A percentile compares a stretch with the other conserved stretches of the same genome.
phyloP scores from a whole-genome alignment of 2,797 vertebrate genomes.

The Channallabes apus region DNA sequence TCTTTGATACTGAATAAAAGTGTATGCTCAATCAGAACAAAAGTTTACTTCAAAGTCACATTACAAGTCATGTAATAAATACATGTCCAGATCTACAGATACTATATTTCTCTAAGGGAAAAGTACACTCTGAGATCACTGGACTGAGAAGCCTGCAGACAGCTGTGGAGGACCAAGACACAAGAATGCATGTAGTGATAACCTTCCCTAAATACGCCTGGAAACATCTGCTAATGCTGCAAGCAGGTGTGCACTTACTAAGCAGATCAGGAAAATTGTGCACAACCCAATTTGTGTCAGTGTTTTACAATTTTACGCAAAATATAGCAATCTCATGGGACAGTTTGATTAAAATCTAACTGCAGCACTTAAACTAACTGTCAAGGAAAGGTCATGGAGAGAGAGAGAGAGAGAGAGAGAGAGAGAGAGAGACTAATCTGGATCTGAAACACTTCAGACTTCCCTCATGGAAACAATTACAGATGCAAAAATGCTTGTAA shows the following conservation, averaged over 20 bases:
- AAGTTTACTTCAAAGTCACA: not conserved
- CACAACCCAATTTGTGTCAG: not conserved
- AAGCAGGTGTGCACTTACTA: not conserved
- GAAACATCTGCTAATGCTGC: constrained; percentile 16
- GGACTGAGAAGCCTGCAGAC: not conserved
- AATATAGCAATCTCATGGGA: constrained; percentile 9
- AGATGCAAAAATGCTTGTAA: constrained; percentile 40
- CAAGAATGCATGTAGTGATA: constrained; percentile 19
- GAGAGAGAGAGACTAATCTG: not conserved
- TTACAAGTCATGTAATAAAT: not conserved
- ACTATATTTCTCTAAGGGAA: not conserved
- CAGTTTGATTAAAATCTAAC: constrained; percentile 20
- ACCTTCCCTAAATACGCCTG: not conserved
- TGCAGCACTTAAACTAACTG: not conserved
- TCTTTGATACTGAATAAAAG: not conserved
- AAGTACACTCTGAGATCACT: not conserved
- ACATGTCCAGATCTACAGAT: not conserved
- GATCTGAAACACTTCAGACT: constrained; percentile 71
- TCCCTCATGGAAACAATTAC: constrained; percentile 78
- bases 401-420: constrained; percentile 4
- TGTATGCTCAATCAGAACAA: not conserved
- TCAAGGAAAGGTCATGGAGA: not conserved
- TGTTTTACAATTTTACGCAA: not conserved
- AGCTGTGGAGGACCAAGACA: not conserved
- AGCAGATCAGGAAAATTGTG: too few relatives aligned